Evolutionary conservation across 53 echinoderm and acorn worm genomes (phyloP).

Genomic region (Patiria pectinifera): DNA sequence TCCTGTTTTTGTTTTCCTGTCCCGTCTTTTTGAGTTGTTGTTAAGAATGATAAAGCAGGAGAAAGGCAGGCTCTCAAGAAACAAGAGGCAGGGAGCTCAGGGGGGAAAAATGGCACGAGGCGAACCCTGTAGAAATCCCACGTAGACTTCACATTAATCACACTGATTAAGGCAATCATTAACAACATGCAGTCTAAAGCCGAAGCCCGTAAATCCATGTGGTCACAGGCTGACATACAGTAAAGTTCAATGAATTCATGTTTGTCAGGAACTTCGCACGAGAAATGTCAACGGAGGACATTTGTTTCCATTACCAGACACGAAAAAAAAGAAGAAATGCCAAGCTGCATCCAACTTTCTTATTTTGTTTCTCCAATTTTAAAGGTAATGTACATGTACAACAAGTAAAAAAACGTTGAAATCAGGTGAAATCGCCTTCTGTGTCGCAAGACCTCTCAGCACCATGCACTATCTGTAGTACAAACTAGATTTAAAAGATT

Average conservation of each 20-base stretch:
- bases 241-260: not conserved
- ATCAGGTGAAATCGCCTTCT: no score
- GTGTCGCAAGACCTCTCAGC: no score
- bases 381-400: no score
- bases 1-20: not conserved
- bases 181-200: not conserved
- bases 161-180: constrained; percentile 17
- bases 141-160: constrained; percentile 35
- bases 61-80: not conserved
- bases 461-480: not conserved
- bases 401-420: no score
- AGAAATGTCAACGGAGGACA: no score
- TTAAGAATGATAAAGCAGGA: constrained; percentile 18
- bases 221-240: not conserved
- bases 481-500: not conserved
- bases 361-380: no score
- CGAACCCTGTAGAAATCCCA: not conserved
- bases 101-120: not conserved
- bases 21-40: not conserved
- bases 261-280: not conserved
- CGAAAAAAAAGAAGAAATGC: no score
- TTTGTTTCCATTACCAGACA: no score
- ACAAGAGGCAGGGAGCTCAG: constrained; percentile 37
- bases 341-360: no score
- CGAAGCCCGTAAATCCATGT: not conserved